Conservation (phyloP, 2,797 vertebrate genomes). For the Emydoidea blandingii region DNA sequence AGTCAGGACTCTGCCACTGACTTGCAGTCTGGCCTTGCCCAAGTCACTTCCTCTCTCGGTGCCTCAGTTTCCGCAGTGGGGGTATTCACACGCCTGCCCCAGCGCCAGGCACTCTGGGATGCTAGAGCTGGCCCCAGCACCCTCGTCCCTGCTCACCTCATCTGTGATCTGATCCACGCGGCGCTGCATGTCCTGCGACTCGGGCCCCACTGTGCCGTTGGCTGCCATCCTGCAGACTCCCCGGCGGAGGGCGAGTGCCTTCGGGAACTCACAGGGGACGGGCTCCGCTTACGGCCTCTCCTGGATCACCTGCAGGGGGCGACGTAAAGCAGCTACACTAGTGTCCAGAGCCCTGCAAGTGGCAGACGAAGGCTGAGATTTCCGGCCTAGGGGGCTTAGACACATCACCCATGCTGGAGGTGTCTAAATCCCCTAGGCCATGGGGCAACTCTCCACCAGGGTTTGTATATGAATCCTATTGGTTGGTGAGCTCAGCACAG, state of each 20-base stretch:
- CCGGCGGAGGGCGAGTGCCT: neutral
- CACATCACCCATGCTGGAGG: no score
- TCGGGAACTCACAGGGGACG: neutral
- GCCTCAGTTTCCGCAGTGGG: neutral
- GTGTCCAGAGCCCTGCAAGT: neutral
- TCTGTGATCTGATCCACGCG: slow-evolving; percentile 85
- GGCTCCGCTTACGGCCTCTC: neutral
- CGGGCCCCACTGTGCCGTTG: slow-evolving; percentile 70
- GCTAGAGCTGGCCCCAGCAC: neutral
- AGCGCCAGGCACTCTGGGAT: neutral
- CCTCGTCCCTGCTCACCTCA: slow-evolving; percentile 71
- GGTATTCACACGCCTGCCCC: neutral
- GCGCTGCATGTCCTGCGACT: slow-evolving; percentile 81
- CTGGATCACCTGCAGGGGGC: neutral
- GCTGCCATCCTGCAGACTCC: slow-evolving; percentile 64
- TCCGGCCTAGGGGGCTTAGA: neutral
- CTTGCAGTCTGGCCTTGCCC: neutral
- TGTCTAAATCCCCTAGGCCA: neutral
- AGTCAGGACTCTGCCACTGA: neutral
- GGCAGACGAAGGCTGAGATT: neutral
- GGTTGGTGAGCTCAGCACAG: neutral
- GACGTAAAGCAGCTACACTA: neutral
- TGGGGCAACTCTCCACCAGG: neutral
- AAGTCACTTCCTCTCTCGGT: neutral
- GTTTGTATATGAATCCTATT: no score